Evolutionary conservation across 1,140 invertebrate species (phyloP), one percentile per base, ranked within the genome.

Genomic region (Alviniconcha marisindica): DNA sequence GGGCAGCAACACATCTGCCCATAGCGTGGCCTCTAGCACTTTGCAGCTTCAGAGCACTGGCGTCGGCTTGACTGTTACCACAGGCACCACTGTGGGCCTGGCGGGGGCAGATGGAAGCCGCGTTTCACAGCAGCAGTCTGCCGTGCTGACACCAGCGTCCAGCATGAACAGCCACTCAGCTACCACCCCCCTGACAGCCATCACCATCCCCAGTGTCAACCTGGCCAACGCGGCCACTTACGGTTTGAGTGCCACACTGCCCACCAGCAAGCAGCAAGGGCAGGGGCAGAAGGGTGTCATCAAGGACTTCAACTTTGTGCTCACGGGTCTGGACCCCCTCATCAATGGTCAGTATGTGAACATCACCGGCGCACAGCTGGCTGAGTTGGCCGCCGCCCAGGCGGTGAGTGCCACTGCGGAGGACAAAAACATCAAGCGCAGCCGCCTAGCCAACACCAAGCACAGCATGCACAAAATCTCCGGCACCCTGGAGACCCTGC

Each of bases 181-280:
- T 12, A 84, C 81, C 54, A 88, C 84, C 76, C 83, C 88, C 51
- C 81, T 90, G 15, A 85, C 88, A 69, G 86, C 89, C 28, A 90
- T 91, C 56, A 87, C 90, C 36, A 90, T 91, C 81, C 91, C 91
- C 18, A 90, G 85, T 87, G 86, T 91, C 28, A 92, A 89, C 81
- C 86, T 92, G 31, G 88, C 86, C 71, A 84, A 85, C 81, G 87
- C 89, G 4, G 88, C 88, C 42, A 89, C 86, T 71, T 77, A 89
- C 7, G 83, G 87, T 44, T 24, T 80, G 14, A 80, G 60, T 31
- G n/a, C 81, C 71, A 77, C 69, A 36, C 82, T 84, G 82, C 81
- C 77, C 86, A 85, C 74, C 36, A 74, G 42, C 74, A 87, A 88
- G 83, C 83, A 85, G 60, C 81, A 77, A 14, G 77, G 56, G 28